Conservation (phyloP, 1,140 invertebrate species). For the Drosophila virilis region DNA sequence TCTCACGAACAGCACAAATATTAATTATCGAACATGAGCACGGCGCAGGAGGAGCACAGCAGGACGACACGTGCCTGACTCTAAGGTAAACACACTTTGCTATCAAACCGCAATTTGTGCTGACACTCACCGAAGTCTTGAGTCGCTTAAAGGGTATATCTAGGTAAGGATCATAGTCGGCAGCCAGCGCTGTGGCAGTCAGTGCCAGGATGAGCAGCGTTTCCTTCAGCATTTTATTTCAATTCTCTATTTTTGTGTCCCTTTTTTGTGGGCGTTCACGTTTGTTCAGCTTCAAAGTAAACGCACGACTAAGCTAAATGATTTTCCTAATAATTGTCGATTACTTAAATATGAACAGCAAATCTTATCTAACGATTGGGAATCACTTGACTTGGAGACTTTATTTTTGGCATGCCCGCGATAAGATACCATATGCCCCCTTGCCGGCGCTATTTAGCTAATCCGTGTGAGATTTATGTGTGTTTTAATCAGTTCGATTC, state of each 20-base stretch:
- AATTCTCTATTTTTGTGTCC: neutral
- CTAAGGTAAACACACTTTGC: too few relatives aligned
- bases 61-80: too few relatives aligned
- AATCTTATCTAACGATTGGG: constrained; percentile 62
- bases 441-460: constrained; percentile 11
- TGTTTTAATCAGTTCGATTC: constrained; percentile 2
- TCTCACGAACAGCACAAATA: too few relatives aligned
- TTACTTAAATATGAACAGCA: neutral
- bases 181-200: constrained; percentile 13
- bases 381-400: constrained; percentile 21
- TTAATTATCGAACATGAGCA: too few relatives aligned
- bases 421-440: neutral
- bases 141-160: constrained; percentile 71
- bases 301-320: constrained; percentile 28
- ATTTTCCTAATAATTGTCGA: neutral
- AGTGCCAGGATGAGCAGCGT: constrained; percentile 36
- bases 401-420: constrained; percentile 10
- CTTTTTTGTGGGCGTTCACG: neutral
- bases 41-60: too few relatives aligned
- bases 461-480: constrained; percentile 54
- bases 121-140: constrained; percentile 59
- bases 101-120: neutral
- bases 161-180: constrained; percentile 54
- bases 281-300: constrained; percentile 1
- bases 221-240: constrained; percentile 39